Base-by-base conservation (phyloP, 2,888 invertebrate species). In the Epirrhoe tristata region DNA sequence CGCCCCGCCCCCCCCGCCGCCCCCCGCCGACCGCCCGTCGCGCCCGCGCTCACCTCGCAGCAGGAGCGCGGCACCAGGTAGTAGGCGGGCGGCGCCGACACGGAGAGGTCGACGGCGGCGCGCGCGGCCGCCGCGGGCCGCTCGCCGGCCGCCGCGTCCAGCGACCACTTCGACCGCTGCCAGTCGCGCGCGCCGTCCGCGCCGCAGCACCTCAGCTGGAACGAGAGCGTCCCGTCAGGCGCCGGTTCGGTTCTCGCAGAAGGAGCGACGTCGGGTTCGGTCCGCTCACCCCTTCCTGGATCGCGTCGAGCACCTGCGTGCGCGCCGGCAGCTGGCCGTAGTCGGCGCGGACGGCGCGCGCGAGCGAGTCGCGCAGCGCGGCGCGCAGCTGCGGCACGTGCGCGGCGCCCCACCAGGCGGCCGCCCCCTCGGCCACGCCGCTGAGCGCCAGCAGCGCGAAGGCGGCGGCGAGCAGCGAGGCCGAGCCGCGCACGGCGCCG, bases 111-210 rank as follows among this genome's bases (percentile, higher is more conserved):
- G 8, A 91, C 85, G 63, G 84, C 71, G 53, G 24, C 74, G 65
- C 48, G 48, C 48, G 48, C 48, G 14, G 16, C 48, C 48, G 48
- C 48, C 48, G 48, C 48, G 48, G 48, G 56, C 68, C 64, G 72
- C 60, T 58, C 63, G 65, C 52, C 55, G 75, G 83, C 80, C 88
- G 86, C 88, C 51, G 73, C 80, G 86, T 88, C 99, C 98, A 98
- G 97, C 75, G 84, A 80, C 90, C 90, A 91, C 60, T 72, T 80
- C 50, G 91, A 85, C 70, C 75, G 77, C 82, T 88, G 91, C 99
- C 99, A 99, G 93, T 99, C 99, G 89, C 98, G 97, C 72, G 97
- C 97, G n/a, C 97, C 96, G 83, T 97, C 97, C 74, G 98, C 98
- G 59, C 99, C 99, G 91, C 99, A 99, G 86, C 99, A 99, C 86